Evolutionary conservation across 2,797 vertebrate species (phyloP).

Genomic region (Eupleurogrammus muticus): DNA sequence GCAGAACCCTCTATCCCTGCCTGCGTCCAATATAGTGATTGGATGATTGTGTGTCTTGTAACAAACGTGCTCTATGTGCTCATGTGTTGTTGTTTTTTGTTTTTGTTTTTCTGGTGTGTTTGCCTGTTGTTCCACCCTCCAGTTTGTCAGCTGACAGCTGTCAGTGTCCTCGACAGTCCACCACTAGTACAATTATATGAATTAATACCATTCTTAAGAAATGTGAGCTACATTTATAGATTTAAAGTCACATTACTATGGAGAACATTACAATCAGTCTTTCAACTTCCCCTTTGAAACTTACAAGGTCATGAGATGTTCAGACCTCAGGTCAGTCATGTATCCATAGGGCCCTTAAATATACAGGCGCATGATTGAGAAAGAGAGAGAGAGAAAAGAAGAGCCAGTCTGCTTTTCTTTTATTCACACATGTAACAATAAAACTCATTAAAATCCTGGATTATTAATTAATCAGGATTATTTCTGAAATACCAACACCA

Average conservation of each 20-base stretch:
- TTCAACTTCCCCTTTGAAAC: background rate
- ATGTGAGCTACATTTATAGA: background rate
- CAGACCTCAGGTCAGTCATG: conserved; percentile 33
- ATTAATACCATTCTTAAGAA: background rate
- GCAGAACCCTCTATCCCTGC: background rate
- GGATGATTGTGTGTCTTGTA: background rate
- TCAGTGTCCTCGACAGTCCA: background rate
- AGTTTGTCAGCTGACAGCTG: background rate
- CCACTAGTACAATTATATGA: too few species aligned
- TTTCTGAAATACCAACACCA: conserved; percentile 6
- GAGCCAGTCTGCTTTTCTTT: background rate
- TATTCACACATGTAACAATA: conserved; percentile 6
- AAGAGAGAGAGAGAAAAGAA: background rate
- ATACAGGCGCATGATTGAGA: conserved; percentile 24
- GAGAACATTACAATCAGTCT: background rate
- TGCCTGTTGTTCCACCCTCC: conserved; percentile 8
- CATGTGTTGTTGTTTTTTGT: too few species aligned
- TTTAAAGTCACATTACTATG: background rate
- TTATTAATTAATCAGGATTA: background rate
- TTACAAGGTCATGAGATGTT: background rate
- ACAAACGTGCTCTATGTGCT: background rate
- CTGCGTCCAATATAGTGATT: background rate
- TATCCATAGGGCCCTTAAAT: background rate
- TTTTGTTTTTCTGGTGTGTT: background rate
- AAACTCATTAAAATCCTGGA: background rate